Conservation (phyloP, 2,113 vertebrate species). For the Synodontis membranacea region DNA sequence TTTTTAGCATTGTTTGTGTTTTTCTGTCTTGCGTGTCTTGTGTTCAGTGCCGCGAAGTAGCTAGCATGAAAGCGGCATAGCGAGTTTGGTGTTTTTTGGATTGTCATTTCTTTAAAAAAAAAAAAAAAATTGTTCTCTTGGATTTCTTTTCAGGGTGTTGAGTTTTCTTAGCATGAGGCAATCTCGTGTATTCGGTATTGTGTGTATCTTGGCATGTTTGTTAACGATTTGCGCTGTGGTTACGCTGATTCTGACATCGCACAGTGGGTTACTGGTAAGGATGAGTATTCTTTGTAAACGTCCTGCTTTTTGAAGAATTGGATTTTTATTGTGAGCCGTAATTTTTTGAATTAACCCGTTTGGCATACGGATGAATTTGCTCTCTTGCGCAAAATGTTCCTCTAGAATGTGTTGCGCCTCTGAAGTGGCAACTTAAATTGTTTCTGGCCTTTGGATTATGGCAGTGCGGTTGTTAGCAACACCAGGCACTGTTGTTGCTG, state of each 20-base stretch:
- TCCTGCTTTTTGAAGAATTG: neutral
- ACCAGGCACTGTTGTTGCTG: constrained; percentile 25
- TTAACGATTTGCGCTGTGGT: constrained; percentile 23
- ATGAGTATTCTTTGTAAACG: neutral
- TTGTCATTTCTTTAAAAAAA: neutral
- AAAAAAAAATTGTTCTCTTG: neutral
- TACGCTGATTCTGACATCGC: neutral
- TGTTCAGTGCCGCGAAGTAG: neutral
- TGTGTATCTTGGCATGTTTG: neutral
- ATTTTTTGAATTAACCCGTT: neutral
- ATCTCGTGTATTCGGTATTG: constrained; percentile 26
- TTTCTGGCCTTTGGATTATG: neutral
- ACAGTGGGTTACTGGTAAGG: neutral
- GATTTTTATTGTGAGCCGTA: no score
- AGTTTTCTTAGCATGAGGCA: neutral
- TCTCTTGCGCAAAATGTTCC: neutral
- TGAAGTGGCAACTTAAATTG: neutral
- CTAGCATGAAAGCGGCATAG: neutral
- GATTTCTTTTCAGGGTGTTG: neutral
- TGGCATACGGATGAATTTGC: neutral
- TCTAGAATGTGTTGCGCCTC: neutral
- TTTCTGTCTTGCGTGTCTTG: neutral
- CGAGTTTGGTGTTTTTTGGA: neutral
- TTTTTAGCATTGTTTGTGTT: no score
- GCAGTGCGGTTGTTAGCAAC: constrained; percentile 38